A percentile compares a stretch with the other conserved stretches of the same genome.
phyloP scores from a whole-genome alignment of 1,140 invertebrate genomes.

The Plodia interpunctella region DNA sequence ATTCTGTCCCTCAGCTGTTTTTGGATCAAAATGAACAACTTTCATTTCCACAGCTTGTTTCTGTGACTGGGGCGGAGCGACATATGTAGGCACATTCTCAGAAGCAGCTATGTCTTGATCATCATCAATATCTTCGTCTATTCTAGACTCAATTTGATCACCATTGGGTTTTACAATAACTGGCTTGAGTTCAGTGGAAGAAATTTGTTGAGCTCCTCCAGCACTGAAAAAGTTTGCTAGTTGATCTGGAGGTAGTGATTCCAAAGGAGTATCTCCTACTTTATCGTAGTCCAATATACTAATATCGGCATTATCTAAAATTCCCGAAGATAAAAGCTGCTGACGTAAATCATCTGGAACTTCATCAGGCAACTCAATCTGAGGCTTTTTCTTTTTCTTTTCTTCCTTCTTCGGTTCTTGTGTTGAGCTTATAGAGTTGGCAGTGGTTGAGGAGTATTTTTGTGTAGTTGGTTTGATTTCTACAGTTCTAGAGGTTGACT shows the following conservation, averaged over 20 bases:
- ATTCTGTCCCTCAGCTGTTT: slow-evolving; percentile 83
- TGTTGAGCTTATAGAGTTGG: slow-evolving; percentile 55
- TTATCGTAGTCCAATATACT: slow-evolving; percentile 92
- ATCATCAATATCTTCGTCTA: slow-evolving; percentile 71
- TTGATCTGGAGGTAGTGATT: slow-evolving; percentile 90
- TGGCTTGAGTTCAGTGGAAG: slow-evolving; percentile 83
- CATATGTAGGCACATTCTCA: slow-evolving; percentile 64
- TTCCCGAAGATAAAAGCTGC: slow-evolving; percentile 89
- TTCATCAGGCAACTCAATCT: slow-evolving; percentile 87
- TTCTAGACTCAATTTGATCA: slow-evolving; percentile 76
- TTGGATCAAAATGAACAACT: slow-evolving; percentile 87
- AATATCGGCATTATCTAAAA: slow-evolving; percentile 90
- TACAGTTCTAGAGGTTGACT: slow-evolving; percentile 59
- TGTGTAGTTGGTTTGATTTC: slow-evolving; percentile 64
- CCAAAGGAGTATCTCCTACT: slow-evolving; percentile 90
- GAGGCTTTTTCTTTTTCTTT: slow-evolving; percentile 76
- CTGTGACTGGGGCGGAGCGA: slow-evolving; percentile 64
- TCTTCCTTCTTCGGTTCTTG: slow-evolving; percentile 70
- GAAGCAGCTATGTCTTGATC: slow-evolving; percentile 65
- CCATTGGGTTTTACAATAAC: slow-evolving; percentile 80
- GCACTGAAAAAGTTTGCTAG: slow-evolving; percentile 89
- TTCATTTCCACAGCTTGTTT: slow-evolving; percentile 87
- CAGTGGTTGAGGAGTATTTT: slow-evolving; percentile 63
- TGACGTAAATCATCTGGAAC: slow-evolving; percentile 90
- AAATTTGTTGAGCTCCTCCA: slow-evolving; percentile 83